Conservation (phyloP, 2,113 vertebrate species). For the Gobiocypris rarus region DNA sequence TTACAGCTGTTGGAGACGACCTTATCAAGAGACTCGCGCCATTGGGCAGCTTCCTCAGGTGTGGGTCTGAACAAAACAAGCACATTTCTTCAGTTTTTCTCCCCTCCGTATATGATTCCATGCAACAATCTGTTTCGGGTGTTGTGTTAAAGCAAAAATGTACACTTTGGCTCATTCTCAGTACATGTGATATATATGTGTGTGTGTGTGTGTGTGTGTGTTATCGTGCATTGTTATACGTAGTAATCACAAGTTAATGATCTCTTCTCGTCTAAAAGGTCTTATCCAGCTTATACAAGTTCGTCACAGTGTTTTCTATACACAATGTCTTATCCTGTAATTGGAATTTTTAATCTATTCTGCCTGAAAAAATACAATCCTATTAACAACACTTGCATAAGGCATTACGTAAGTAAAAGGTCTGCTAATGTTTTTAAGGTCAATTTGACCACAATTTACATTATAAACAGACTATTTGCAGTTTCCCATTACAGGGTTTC, state of each 20-base stretch:
- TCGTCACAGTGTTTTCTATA: not conserved
- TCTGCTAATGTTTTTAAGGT: conserved; percentile 37
- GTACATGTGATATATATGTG: not conserved
- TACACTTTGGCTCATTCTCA: no score
- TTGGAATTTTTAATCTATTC: not conserved
- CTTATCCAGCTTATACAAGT: not conserved
- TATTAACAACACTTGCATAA: conserved; percentile 18
- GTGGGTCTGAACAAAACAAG: conserved; percentile 76
- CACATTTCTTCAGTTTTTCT: conserved; percentile 1
- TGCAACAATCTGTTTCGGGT: not conserved
- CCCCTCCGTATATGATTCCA: not conserved
- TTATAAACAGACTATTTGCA: conserved; percentile 44
- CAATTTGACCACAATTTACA: conserved; percentile 24
- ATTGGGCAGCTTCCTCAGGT: conserved; percentile 84
- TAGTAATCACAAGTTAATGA: not conserved
- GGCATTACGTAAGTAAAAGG: conserved; percentile 14
- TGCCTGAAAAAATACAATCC: not conserved
- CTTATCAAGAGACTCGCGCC: conserved; percentile 90
- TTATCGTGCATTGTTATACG: no score
- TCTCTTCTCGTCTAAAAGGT: not conserved
- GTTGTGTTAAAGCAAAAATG: no score
- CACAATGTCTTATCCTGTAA: not conserved
- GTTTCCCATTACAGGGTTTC: conserved; percentile 37
- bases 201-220: no score
- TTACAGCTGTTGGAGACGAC: conserved; percentile 89